Evolutionary conservation across 2,797 vertebrate genomes (phyloP).

Genomic region (Characodon lateralis): DNA sequence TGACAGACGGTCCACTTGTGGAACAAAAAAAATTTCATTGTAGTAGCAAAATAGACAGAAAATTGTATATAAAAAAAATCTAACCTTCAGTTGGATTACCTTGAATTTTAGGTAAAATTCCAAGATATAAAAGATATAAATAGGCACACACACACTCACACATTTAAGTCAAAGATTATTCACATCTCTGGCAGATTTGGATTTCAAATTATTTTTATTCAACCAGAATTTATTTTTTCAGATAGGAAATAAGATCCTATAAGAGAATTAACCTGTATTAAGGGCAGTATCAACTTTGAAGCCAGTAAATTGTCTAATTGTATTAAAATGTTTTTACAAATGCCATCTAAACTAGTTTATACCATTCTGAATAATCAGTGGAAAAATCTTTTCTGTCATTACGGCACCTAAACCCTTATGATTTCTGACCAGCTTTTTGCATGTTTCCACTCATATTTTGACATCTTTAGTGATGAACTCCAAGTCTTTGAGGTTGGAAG

Average conservation of each 20-base stretch:
- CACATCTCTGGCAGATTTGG: neutral
- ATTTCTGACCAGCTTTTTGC: too few relatives aligned
- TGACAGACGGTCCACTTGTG: too few relatives aligned
- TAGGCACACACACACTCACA: too few relatives aligned
- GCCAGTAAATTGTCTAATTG: neutral
- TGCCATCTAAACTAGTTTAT: neutral
- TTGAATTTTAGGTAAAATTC: too few relatives aligned
- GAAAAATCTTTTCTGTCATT: too few relatives aligned
- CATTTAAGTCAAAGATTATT: too few relatives aligned
- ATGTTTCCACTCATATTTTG: too few relatives aligned
- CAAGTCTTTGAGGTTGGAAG: too few relatives aligned
- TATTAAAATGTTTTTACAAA: neutral
- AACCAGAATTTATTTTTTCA: neutral
- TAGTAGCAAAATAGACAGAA: neutral
- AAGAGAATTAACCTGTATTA: neutral
- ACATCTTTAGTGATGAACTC: too few relatives aligned
- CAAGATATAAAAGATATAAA: too few relatives aligned
- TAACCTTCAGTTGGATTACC: too few relatives aligned
- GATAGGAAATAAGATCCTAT: neutral
- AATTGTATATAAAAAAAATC: neutral
- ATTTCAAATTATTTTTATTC: neutral
- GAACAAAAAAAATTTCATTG: neutral
- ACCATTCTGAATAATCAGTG: neutral
- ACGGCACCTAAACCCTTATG: too few relatives aligned
- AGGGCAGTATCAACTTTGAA: neutral